Base-by-base conservation (phyloP, 2,888 invertebrate species). In the Melipona beecheii region DNA sequence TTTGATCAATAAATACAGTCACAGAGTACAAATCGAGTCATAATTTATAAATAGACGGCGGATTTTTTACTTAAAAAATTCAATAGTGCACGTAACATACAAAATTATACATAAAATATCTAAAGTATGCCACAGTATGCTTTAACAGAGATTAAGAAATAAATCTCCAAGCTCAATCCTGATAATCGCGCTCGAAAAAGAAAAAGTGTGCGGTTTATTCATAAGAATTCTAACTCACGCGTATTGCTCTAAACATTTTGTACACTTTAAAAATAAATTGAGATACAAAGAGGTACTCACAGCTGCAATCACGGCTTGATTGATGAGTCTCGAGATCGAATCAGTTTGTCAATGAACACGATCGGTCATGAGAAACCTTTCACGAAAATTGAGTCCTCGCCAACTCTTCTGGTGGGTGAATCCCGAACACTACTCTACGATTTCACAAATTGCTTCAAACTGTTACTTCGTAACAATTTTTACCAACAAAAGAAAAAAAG, bases 221-320 rank as follows among this genome's bases (percentile, higher is more conserved):
- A 56, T 56, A n/a, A 56, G n/a, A 56, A 56, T n/a, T 56, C n/a
- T n/a, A 56, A 13, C 9, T 19, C 17, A 4, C 24, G 17, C 24
- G 17, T 13, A 49, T 43, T 49, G n/a, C 24, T 15, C 24, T 15
- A 15, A 2, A 68, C 19, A 4, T 0, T 6, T 50, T 52, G 11
- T 13, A 3, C 13, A 3, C 1, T 19, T 3, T n/a, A 13, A n/a
- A 43, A 71, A 64, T 5, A 15, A 9, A 27, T 56, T 3, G 17
- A 74, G 4, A 52, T n/a, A 36, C 2, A 52, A 52, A 6, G 43
- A 0, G 24, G 15, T 66, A 78, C 75, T 60, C 24, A 78, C 78
- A 21, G 27, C 19, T 27, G 27, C 2, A 24, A 27, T 9, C 43
- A 43, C 43, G 43, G 9, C 9, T 43, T 43, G 11, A 9, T 43